Evolutionary conservation across 2,888 invertebrate genomes (phyloP), one percentile per base, ranked within the genome.

Genomic region (Anarsia innoxiella): DNA sequence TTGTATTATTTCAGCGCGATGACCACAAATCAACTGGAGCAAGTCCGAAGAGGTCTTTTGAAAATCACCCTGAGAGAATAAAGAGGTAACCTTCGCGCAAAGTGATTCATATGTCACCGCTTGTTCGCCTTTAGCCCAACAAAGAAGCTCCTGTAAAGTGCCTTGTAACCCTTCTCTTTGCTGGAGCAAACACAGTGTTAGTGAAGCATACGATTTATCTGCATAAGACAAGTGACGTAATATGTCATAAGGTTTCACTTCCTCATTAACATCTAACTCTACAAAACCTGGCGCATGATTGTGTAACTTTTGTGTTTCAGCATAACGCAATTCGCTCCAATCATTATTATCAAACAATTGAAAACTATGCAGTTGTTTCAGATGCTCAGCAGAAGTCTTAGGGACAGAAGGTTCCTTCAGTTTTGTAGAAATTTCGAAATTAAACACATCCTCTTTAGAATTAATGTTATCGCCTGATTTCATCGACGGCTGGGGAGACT

Each of bases 401-500:
- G 30, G 30, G 10, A 36, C 36, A 2, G 36, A 29, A 9, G 36
- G 36, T 14, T 29, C 36, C 12, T 36, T 28, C 3, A 35, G 3
- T 28, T 35, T 35, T 33, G 32, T 73, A 75, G 11, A 51, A 67
- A 35, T 9, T n/a, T 26, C 9, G 10, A 35, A 28, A 19, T 9
- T 28, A 19, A 35, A 35, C 8, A 9, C n/a, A n/a, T n/a, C 10
- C 9, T 31, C 31, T 30, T 14, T 4, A 27, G 27, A 11, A 2
- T 11, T 27, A 2, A 8, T 4, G 2, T 27, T 27, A 3, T 27
- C 12, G 3, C 3, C n/a, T n/a, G n/a, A n/a, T n/a, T n/a, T n/a
- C n/a, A n/a, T n/a, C n/a, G n/a, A n/a, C n/a, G n/a, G n/a, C n/a
- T n/a, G n/a, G n/a, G n/a, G n/a, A n/a, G n/a, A n/a, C n/a, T n/a